Conservation (phyloP, 23 tunicate genomes). For the Botrylloides violaceus region DNA sequence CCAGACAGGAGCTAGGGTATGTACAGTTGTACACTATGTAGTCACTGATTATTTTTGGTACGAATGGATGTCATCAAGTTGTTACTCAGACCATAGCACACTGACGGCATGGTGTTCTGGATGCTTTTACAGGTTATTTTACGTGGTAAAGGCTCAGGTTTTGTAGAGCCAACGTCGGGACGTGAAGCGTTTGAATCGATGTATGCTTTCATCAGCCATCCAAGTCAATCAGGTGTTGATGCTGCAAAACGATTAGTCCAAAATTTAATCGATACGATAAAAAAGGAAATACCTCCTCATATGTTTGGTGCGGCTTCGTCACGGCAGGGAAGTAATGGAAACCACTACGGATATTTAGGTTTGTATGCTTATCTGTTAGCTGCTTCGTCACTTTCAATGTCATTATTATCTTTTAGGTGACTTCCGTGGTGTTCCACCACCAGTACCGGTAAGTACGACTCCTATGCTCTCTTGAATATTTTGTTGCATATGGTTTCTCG, state of each 20-base stretch:
- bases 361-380: no score
- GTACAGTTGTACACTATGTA: not conserved
- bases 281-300: constrained; percentile 3
- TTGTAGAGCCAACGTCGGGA: constrained; percentile 91
- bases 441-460: not conserved
- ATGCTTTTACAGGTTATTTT: constrained; percentile 37
- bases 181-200: constrained; percentile 92
- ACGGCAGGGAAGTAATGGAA: not conserved
- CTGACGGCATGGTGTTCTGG: no score
- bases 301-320: not conserved
- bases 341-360: not conserved
- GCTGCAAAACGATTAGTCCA: constrained; percentile 70
- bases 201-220: constrained; percentile 88
- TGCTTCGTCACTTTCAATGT: no score
- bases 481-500: no score
- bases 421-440: not conserved
- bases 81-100: not conserved
- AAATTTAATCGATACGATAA: constrained; percentile 50
- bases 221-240: constrained; percentile 66
- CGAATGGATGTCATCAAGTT: not conserved
- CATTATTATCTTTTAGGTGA: not conserved
- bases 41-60: not conserved
- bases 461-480: no score
- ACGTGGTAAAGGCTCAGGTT: constrained; percentile 88
- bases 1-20: constrained; percentile 75